phyloP scores from a whole-genome alignment of 2,113 vertebrate genomes.

The Chinchilla lanigera region DNA sequence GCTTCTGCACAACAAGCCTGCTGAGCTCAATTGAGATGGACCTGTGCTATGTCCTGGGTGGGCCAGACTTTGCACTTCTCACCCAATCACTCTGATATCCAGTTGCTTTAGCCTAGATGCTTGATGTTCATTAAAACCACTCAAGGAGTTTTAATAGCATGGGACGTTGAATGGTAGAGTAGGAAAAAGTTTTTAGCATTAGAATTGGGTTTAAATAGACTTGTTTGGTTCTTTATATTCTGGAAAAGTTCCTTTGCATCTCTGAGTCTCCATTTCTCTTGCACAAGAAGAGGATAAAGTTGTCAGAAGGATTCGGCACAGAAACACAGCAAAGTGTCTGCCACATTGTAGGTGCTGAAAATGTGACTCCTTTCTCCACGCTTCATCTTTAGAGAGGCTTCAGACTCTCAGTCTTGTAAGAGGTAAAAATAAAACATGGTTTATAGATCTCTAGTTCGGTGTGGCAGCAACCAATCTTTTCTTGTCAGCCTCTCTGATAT shows the following conservation, averaged over 20 bases:
- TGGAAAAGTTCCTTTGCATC: neutral
- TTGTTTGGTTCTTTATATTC: neutral
- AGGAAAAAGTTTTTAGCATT: neutral
- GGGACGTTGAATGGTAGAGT: neutral
- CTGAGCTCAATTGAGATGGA: neutral
- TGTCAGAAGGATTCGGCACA: neutral
- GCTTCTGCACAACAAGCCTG: neutral
- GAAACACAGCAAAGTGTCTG: neutral
- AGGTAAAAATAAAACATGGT: neutral
- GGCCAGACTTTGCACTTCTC: neutral
- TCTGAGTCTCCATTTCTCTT: neutral
- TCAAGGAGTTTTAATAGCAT: constrained; percentile 27
- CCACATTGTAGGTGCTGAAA: neutral
- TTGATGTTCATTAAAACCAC: constrained; percentile 40
- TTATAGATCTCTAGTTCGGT: neutral
- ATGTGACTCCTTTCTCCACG: neutral
- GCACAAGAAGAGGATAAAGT: neutral
- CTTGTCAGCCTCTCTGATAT: neutral
- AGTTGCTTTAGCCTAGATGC: neutral
- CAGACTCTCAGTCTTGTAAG: neutral
- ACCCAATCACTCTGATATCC: neutral
- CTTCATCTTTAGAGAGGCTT: neutral
- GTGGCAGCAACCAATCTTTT: neutral
- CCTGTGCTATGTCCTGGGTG: neutral
- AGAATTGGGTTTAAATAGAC: neutral